phyloP scores from a whole-genome alignment of 2,797 vertebrate species.

The Amazonetta brasiliensis region DNA sequence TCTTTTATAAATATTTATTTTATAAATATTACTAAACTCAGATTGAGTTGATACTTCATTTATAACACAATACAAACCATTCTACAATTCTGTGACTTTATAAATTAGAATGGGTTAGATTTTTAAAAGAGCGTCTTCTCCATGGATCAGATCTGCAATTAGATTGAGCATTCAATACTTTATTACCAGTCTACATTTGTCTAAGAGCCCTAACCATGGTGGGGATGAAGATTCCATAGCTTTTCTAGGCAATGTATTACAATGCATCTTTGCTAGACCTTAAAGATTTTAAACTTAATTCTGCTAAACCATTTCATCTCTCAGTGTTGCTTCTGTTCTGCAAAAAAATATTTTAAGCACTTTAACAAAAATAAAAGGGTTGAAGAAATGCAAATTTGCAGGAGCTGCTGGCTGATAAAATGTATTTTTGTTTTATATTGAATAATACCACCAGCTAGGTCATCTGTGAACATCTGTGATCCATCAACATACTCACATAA shows the following conservation, averaged over 20 bases:
- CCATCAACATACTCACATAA: slow-evolving; percentile 16
- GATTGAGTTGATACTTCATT: no score
- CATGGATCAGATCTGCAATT: not conserved
- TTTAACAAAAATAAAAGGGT: not conserved
- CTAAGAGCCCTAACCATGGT: not conserved
- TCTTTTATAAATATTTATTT: no score
- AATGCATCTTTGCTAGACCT: not conserved
- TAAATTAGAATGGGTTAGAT: not conserved
- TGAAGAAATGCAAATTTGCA: not conserved
- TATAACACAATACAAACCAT: no score
- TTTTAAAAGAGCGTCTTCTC: not conserved
- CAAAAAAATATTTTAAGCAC: not conserved
- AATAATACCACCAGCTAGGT: slow-evolving; percentile 23
- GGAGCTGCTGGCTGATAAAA: not conserved
- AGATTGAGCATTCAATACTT: not conserved
- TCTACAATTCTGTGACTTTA: no score
- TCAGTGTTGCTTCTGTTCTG: not conserved
- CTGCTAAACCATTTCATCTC: not conserved
- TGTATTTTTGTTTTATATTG: slow-evolving; percentile 11
- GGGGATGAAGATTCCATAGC: not conserved
- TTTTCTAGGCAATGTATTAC: not conserved
- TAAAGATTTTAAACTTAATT: not conserved
- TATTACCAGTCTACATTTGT: not conserved
- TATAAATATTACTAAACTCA: no score
- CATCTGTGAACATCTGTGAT: slow-evolving; percentile 43